phyloP scores from a whole-genome alignment of 2,888 invertebrate genomes.

The Dasysyrphus tricinctus region DNA sequence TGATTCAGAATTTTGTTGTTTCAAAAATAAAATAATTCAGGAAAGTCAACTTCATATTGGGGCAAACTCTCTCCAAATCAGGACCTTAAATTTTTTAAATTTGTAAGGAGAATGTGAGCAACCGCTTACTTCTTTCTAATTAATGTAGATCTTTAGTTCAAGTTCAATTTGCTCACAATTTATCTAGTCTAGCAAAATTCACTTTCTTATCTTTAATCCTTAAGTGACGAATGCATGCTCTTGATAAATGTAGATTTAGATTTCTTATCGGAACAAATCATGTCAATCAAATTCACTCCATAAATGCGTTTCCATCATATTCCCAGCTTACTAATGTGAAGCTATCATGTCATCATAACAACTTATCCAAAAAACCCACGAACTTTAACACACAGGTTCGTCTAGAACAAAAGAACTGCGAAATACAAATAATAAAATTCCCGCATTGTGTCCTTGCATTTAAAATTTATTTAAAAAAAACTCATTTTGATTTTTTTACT shows the following conservation, averaged over 20 bases:
- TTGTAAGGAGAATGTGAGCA: too few species aligned
- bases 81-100: too few species aligned
- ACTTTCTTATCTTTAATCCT: too few species aligned
- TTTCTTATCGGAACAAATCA: neutral
- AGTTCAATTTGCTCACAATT: too few species aligned
- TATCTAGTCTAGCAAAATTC: too few species aligned
- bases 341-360: neutral
- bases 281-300: neutral
- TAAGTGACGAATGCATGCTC: too few species aligned
- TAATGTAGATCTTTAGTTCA: too few species aligned
- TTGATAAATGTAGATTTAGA: neutral
- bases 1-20: too few species aligned
- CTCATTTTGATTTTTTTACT: slow-evolving; percentile 27
- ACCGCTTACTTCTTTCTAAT: too few species aligned
- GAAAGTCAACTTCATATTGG: too few species aligned
- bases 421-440: neutral
- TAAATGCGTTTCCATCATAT: neutral
- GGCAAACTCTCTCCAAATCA: too few species aligned
- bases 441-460: slow-evolving; percentile 53
- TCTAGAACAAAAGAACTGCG: neutral
- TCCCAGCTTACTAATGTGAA: neutral
- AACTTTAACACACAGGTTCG: slow-evolving; percentile 30
- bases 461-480: slow-evolving; percentile 24
- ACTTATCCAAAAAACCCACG: slow-evolving; percentile 25
- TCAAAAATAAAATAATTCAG: too few species aligned